Base-by-base conservation (phyloP, 2,888 invertebrate genomes). In the Xestoiulus laeticollis region DNA sequence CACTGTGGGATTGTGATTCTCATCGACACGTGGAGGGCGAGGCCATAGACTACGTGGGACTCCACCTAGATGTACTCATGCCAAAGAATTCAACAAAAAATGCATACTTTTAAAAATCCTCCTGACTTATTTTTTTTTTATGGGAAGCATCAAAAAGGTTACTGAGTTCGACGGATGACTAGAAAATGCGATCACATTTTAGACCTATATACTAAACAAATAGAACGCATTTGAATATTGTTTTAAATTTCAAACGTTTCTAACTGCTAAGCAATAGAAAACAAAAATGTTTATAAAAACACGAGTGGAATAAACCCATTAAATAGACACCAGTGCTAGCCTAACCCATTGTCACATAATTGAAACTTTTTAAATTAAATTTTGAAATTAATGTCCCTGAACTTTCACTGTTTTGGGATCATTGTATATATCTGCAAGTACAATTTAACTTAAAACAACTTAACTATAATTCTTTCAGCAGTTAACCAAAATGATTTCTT, bases 21-120 rank as follows among this genome's bases (percentile, higher is more conserved):
- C 84, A 84, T 84, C 33, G 32, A 84, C 38, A 84, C 38, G 84
- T 84, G 84, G 84, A 38, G 84, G 32, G 84, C 84, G 84, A 33
- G 33, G 33, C 33, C 84, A 32, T 33, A 38, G 84, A 22, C 30
- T 22, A 84, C 2, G 10, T 84, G n/a, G 30, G 30, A 84, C 84
- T 26, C 82, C 82, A 26, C 84, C 30, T 84, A 32, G 33, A 33
- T n/a, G 38, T 22, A 30, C 84, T 33, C 84, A 30, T 38, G 59
- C 59, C 59, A 59, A 59, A 22, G 33, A 33, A 84, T 38, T 38
- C 16, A 84, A 84, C n/a, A n/a, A 84, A 84, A 84, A 84, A 84
- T 32, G n/a, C 84, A 16, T 30, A 84, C 84, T 38, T 33, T 19
- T 16, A 33, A 33, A 26, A 33, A 33, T 84, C 84, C 38, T 84